phyloP scores from a whole-genome alignment of 2,888 invertebrate species.

The Chydorus sphaericus region DNA sequence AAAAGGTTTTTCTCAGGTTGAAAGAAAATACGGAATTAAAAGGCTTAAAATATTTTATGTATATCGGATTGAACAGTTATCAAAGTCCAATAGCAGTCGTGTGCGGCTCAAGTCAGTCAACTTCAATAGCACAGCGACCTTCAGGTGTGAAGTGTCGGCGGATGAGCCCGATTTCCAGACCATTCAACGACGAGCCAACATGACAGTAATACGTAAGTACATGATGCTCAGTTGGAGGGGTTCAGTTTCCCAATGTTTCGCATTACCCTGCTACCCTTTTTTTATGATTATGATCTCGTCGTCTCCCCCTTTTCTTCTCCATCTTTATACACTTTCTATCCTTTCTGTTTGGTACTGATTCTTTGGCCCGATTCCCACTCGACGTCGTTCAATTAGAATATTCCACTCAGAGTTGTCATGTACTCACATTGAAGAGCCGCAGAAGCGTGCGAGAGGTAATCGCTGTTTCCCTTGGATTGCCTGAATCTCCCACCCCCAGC shows the following conservation, averaged over 20 bases:
- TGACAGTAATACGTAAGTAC: constrained; percentile 14
- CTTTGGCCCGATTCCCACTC: neutral
- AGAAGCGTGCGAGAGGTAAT: too few relatives aligned
- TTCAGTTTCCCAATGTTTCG: too few relatives aligned
- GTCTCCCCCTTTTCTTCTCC: neutral
- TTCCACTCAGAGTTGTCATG: too few relatives aligned
- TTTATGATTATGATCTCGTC: neutral
- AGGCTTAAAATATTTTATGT: too few relatives aligned
- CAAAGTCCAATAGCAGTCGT: constrained; percentile 7
- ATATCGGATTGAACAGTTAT: constrained; percentile 4
- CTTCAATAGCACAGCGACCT: constrained; percentile 9
- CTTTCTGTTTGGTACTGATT: neutral
- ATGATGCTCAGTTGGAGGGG: too few relatives aligned
- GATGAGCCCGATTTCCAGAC: constrained; percentile 10
- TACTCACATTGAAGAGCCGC: too few relatives aligned
- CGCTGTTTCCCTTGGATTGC: too few relatives aligned
- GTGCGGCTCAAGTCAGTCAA: constrained; percentile 10
- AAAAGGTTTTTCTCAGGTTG: too few relatives aligned
- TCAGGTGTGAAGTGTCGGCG: constrained; percentile 12
- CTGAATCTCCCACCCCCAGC: too few relatives aligned
- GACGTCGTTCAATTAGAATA: too few relatives aligned
- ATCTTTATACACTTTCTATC: neutral
- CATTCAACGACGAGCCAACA: constrained; percentile 9
- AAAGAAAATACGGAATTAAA: too few relatives aligned
- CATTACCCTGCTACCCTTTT: too few relatives aligned